A percentile compares a stretch with the other conserved stretches of the same genome.
These are phyloP conservation scores for Nemapogon koenigi DNA, from an alignment of 2,888 invertebrate genomes.

Conservation along the genomic window DNA sequence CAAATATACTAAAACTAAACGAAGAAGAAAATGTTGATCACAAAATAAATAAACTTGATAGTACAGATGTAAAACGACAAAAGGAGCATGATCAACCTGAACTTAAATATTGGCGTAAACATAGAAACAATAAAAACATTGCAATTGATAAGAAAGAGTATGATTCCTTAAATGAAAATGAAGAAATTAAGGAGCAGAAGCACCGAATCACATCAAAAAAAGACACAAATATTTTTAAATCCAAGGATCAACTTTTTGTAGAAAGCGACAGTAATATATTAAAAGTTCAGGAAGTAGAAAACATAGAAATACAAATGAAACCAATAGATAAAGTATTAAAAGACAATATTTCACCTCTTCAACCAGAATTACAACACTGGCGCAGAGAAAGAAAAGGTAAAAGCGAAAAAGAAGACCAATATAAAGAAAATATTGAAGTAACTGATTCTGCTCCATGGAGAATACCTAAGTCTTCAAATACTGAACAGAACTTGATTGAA, in stretches of 20 bases:
- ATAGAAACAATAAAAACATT: constrained; percentile 27
- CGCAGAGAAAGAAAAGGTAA: too few species aligned
- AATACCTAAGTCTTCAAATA: too few species aligned
- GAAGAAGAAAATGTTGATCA: constrained; percentile 1
- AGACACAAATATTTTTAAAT: background rate
- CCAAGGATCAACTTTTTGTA: too few species aligned
- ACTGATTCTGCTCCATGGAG: too few species aligned
- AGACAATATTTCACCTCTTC: too few species aligned
- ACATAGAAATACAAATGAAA: too few species aligned
- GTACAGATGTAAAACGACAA: constrained; percentile 10
- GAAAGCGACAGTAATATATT: too few species aligned
- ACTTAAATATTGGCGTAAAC: constrained; percentile 31
- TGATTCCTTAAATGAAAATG: constrained; percentile 25
- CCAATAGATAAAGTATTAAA: too few species aligned
- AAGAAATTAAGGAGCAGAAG: constrained; percentile 11
- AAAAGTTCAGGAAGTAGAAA: too few species aligned
- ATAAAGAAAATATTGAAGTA: constrained; percentile 1
- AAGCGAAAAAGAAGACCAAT: constrained; percentile 15
- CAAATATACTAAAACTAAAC: background rate
- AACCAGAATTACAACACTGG: too few species aligned
- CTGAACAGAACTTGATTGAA: too few species aligned
- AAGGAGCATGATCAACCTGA: constrained; percentile 9
- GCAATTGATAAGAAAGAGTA: background rate
- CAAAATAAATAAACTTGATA: background rate
- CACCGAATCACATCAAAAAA: constrained; percentile 10